Percentiles rank a stretch among this genome's conserved stretches.
Conservation (phyloP, 2,888 invertebrate species). For the Ephialtes manifestator region DNA sequence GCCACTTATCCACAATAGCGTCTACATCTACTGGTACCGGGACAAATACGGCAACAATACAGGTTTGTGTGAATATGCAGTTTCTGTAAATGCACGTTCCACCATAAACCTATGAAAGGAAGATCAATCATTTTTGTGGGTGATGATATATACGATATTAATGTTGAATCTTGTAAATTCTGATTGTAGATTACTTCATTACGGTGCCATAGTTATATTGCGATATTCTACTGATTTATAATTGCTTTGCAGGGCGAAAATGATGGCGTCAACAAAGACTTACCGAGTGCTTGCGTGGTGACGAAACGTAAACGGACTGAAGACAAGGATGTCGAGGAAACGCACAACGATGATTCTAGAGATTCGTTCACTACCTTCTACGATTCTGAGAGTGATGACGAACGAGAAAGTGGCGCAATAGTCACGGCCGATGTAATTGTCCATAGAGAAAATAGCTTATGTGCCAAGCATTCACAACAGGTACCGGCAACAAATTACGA, state of each 20-base stretch:
- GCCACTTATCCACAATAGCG: conserved; percentile 5
- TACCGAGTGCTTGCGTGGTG: neutral
- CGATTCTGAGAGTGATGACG: conserved; percentile 9
- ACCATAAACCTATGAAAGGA: conserved; percentile 1
- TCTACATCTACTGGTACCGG: conserved; percentile 2
- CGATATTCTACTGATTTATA: conserved; percentile 4
- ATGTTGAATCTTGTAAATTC: conserved; percentile 5
- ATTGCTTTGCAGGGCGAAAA: conserved; percentile 8
- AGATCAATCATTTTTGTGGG: conserved; percentile 12
- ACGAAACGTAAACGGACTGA: neutral
- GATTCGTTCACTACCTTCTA: neutral
- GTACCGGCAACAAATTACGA: neutral
- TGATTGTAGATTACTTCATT: conserved; percentile 3
- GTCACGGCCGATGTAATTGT: neutral
- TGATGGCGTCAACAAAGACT: conserved; percentile 12
- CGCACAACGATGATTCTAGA: neutral
- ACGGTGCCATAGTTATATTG: conserved; percentile 5
- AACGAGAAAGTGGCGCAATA: neutral
- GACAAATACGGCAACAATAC: conserved; percentile 7
- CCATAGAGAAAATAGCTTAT: neutral
- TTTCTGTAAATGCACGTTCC: conserved; percentile 5
- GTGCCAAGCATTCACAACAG: neutral
- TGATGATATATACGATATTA: conserved; percentile 1
- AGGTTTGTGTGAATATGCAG: conserved; percentile 3
- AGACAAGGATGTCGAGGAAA: neutral